These are phyloP conservation scores for Paracyclopina nana DNA, from an alignment of 1,140 invertebrate species.

Conservation along the genomic window DNA sequence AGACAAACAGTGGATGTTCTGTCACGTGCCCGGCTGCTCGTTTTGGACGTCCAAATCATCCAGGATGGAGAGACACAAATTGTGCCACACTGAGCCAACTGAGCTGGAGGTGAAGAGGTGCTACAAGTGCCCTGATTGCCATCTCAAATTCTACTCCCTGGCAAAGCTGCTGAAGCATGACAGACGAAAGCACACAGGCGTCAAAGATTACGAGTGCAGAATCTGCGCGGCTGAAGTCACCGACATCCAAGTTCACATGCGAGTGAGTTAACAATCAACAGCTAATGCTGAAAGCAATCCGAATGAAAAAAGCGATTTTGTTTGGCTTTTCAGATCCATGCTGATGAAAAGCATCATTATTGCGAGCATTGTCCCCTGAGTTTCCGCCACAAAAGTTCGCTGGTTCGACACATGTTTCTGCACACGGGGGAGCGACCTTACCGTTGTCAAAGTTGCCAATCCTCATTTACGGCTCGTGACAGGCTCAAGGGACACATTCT, in stretches of 20 bases:
- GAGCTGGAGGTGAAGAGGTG: too few species aligned
- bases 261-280: too few species aligned
- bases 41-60: not conserved
- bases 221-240: conserved; percentile 13
- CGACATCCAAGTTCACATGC: conserved; percentile 2
- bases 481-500: conserved; percentile 5
- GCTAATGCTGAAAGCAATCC: too few species aligned
- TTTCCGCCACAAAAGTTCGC: conserved; percentile 44
- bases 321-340: too few species aligned
- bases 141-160: conserved; percentile 3
- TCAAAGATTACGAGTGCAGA: conserved; percentile 7
- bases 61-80: not conserved
- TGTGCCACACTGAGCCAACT: not conserved
- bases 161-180: conserved; percentile 13
- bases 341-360: not conserved
- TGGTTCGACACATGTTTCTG: conserved; percentile 50
- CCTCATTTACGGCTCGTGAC: conserved; percentile 42
- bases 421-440: conserved; percentile 52
- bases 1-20: conserved; percentile 4
- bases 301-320: too few species aligned
- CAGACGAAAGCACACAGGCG: not conserved
- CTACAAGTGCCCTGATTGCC: conserved; percentile 2
- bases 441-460: conserved; percentile 43
- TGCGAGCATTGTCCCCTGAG: conserved; percentile 1
- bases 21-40: not conserved